Percentiles rank a stretch among this genome's conserved stretches.
These are phyloP conservation scores for Didymodactylos carnosus DNA, from an alignment of 2,888 invertebrate genomes.

Conservation along the genomic window DNA sequence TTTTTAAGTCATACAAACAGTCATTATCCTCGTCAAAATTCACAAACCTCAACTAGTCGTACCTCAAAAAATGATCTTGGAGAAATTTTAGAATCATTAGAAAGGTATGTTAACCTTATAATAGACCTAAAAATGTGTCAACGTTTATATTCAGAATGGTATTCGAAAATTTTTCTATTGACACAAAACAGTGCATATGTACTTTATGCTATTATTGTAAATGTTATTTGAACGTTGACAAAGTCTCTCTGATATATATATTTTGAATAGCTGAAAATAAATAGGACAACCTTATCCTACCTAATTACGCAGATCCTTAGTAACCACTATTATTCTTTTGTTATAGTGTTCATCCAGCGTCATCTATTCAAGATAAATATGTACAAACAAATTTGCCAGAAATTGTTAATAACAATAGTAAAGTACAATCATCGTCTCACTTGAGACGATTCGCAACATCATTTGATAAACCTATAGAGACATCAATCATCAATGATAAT, in stretches of 20 bases:
- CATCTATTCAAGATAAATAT: background rate
- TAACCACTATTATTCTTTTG: background rate
- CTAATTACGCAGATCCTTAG: background rate
- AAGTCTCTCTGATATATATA: no score
- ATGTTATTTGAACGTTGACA: no score
- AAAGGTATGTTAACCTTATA: background rate
- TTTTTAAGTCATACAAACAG: no score
- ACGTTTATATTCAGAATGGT: no score
- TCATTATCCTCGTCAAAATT: no score
- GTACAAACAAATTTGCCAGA: no score
- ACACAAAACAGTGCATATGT: no score
- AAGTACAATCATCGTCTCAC: no score
- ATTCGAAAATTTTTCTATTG: no score
- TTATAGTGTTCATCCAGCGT: background rate
- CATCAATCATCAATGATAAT: background rate
- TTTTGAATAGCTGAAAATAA: no score
- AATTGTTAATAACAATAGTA: no score
- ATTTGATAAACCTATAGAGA: background rate
- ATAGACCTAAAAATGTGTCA: background rate
- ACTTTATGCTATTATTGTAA: no score
- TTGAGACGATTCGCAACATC: background rate
- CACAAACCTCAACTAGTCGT: background rate
- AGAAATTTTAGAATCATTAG: background rate
- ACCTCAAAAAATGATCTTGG: background rate
- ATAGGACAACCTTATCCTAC: background rate